Evolutionary conservation across 2,797 vertebrate species (phyloP).

Genomic region (Ispidina lecontei): DNA sequence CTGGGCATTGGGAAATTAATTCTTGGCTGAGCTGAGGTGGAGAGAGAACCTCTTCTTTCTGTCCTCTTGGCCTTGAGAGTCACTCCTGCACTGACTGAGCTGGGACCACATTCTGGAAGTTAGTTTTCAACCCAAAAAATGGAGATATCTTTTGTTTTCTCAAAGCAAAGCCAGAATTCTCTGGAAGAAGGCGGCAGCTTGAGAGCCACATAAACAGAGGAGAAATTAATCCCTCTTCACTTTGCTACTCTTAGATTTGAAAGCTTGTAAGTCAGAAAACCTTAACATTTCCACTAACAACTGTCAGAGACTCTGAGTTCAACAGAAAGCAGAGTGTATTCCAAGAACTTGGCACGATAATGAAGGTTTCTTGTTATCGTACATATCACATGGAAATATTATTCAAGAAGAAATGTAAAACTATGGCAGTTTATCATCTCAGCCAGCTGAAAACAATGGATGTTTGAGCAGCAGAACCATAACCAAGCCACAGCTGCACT

Average conservation of each 20-base stretch:
- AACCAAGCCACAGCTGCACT: neutral
- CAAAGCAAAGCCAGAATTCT: slow-evolving; percentile 8
- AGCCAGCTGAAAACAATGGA: slow-evolving; percentile 22
- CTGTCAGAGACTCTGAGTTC: neutral
- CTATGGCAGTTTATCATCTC: slow-evolving; percentile 21
- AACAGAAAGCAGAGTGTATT: slow-evolving; percentile 34
- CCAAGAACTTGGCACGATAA: slow-evolving; percentile 56
- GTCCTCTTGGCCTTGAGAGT: neutral
- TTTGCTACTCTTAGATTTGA: neutral
- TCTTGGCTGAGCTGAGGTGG: neutral
- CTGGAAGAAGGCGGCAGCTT: slow-evolving; percentile 5
- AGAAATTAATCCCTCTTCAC: slow-evolving; percentile 35
- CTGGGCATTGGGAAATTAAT: neutral
- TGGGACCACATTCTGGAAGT: neutral
- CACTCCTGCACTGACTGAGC: neutral
- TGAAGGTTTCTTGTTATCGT: slow-evolving; percentile 38
- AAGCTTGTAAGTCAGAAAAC: slow-evolving; percentile 23
- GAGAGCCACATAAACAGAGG: slow-evolving; percentile 21
- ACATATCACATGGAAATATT: slow-evolving; percentile 47
- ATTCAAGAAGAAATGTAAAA: slow-evolving; percentile 45
- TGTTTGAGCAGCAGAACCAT: neutral
- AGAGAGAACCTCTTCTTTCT: neutral
- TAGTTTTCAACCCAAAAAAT: neutral
- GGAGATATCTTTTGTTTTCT: neutral
- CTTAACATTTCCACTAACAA: slow-evolving; percentile 8